A percentile compares a stretch with the other conserved stretches of the same genome.
These are phyloP conservation scores for Xestia c-nigrum DNA, from an alignment of 2,888 invertebrate species.

Conservation along the genomic window DNA sequence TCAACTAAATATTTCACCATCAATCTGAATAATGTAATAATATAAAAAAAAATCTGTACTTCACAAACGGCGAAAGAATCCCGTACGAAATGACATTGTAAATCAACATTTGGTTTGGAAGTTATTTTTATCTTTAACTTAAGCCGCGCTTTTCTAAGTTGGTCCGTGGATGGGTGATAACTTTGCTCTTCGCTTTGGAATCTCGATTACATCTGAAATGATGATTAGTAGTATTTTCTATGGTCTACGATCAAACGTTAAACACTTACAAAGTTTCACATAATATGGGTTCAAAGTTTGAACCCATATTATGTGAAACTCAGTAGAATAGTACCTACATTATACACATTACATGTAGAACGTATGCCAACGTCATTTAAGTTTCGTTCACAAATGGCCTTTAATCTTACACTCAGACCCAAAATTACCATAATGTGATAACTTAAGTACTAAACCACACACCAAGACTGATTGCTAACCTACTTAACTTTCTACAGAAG, in stretches of 20 bases:
- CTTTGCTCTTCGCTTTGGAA: neutral
- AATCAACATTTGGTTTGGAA: neutral
- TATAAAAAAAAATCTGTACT: neutral
- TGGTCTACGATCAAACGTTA: no score
- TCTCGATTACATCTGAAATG: no score
- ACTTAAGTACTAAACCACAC: slow-evolving; percentile 29
- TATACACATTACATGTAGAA: neutral
- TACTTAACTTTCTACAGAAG: no score
- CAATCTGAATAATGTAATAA: neutral
- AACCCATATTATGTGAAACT: no score
- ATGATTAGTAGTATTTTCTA: no score
- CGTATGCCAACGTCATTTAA: neutral
- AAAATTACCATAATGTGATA: slow-evolving; percentile 68
- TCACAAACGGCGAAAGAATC: neutral
- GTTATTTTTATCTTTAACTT: no score
- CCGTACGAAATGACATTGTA: neutral
- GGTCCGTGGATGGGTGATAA: neutral
- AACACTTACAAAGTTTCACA: no score
- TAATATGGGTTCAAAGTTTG: no score
- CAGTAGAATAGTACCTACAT: neutral
- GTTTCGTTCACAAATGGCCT: neutral
- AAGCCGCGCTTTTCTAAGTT: no score
- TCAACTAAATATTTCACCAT: slow-evolving; percentile 39
- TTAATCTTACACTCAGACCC: slow-evolving; percentile 62
- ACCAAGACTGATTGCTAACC: no score